Conservation (phyloP, 2,113 vertebrate genomes). For the Apteryx mantelli region DNA sequence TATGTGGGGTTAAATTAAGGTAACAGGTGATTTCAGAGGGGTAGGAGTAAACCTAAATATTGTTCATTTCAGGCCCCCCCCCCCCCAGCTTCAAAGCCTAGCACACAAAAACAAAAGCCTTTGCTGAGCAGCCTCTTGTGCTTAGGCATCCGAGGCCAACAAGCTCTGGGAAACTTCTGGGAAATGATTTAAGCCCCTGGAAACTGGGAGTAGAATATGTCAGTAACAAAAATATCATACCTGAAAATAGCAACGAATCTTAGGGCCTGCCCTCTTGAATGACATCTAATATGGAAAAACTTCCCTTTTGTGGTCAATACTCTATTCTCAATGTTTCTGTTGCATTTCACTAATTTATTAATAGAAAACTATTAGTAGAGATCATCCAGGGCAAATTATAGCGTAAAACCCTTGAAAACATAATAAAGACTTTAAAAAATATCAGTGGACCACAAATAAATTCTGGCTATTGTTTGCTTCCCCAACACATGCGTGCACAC, state of each 20-base stretch:
- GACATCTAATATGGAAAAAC: rapidly evolving
- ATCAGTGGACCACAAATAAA: background rate
- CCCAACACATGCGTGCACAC: background rate
- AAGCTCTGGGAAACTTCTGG: background rate
- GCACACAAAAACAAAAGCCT: background rate
- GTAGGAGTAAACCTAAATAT: background rate
- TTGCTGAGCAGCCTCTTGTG: background rate
- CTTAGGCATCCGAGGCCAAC: too few relatives aligned
- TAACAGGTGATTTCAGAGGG: background rate
- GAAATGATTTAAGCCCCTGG: background rate
- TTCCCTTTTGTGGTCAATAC: background rate
- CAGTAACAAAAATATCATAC: background rate
- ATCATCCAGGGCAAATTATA: background rate
- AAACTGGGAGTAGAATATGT: rapidly evolving
- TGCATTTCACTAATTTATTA: background rate
- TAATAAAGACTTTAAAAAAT: background rate
- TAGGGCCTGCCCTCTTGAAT: too few relatives aligned
- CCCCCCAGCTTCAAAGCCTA: background rate
- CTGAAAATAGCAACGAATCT: background rate
- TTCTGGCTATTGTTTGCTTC: background rate
- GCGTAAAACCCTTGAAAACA: background rate
- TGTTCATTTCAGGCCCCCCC: background rate
- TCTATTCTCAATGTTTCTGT: background rate
- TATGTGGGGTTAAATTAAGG: background rate
- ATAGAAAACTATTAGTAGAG: background rate